Conservation (phyloP, 2,797 vertebrate genomes). For the Aselliscus stoliczkanus region DNA sequence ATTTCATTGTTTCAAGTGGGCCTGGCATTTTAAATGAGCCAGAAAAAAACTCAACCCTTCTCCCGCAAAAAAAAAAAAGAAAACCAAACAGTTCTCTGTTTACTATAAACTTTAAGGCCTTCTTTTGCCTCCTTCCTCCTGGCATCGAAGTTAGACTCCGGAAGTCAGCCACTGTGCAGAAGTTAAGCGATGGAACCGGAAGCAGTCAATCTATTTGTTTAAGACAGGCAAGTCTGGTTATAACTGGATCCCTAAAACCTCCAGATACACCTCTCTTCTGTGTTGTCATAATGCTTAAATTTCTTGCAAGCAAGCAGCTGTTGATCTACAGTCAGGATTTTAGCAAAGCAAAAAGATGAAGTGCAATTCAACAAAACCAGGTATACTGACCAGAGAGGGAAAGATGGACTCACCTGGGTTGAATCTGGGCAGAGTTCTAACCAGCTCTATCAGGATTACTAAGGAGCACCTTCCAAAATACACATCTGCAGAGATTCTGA, state of each 20-base stretch:
- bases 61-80: neutral
- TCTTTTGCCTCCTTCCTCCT: neutral
- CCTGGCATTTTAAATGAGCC: constrained; percentile 38
- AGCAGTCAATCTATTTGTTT: constrained; percentile 34
- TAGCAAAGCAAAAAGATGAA: constrained; percentile 20
- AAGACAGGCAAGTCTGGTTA: neutral
- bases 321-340: neutral
- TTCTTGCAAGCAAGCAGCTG: neutral
- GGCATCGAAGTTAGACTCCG: neutral
- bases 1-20: constrained; percentile 11
- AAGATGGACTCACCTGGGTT: too few species aligned
- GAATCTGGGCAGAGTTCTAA: neutral
- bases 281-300: constrained; percentile 16
- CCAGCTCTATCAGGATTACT: neutral
- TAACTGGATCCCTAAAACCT: neutral
- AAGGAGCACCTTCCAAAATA: neutral
- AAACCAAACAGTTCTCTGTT: neutral
- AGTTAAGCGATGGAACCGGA: constrained; percentile 15
- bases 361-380: neutral
- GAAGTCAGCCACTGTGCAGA: neutral
- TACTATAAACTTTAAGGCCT: constrained; percentile 50
- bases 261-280: neutral
- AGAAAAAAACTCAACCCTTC: neutral
- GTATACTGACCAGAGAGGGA: neutral
- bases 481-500: neutral